These are phyloP conservation scores for Oriolus oriolus DNA, from an alignment of 2,113 vertebrate genomes.

Conservation along the genomic window DNA sequence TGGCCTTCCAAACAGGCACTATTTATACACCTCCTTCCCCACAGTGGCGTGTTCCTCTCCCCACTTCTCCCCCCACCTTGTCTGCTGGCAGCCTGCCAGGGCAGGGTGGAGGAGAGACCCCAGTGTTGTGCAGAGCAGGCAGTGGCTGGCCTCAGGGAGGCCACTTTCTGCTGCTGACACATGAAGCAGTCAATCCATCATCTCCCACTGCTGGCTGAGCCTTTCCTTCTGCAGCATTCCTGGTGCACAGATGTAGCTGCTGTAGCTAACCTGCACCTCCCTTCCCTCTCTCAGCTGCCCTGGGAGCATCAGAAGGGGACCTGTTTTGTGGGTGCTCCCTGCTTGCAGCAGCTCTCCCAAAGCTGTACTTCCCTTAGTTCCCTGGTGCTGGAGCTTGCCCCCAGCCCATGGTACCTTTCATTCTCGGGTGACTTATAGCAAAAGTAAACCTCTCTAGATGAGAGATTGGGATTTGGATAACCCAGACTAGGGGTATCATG, in stretches of 20 bases:
- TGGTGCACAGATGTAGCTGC: not conserved
- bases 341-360: not conserved
- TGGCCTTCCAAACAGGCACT: constrained; percentile 4
- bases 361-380: not conserved
- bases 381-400: not conserved
- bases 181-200: not conserved
- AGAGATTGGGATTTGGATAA: not conserved
- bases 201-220: not conserved
- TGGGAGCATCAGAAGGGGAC: not conserved
- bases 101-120: not conserved
- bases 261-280: not conserved
- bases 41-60: not conserved
- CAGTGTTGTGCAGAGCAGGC: fast-evolving
- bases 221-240: not conserved
- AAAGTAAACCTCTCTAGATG: not conserved
- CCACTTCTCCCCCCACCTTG: not conserved
- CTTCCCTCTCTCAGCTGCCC: not conserved
- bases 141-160: not conserved
- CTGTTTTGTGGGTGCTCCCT: not conserved
- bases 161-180: not conserved
- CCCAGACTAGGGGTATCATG: not conserved
- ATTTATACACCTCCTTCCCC: constrained; percentile 40
- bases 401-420: not conserved
- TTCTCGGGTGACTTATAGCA: not conserved
- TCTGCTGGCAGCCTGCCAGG: not conserved